These are phyloP conservation scores for Monarcha castaneiventris DNA, from an alignment of 2,113 vertebrate genomes.

Conservation along the genomic window DNA sequence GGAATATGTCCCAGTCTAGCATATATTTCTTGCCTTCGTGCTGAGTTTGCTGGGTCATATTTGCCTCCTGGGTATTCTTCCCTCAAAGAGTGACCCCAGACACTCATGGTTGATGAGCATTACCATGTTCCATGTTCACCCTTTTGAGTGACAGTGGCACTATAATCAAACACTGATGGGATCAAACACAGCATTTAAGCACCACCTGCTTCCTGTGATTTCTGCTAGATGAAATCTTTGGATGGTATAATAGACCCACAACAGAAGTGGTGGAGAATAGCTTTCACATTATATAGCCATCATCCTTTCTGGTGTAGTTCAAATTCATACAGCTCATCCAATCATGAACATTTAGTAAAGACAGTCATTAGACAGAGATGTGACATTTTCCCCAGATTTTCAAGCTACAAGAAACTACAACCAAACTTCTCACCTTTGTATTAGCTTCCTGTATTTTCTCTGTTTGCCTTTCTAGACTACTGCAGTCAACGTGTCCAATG, in stretches of 20 bases:
- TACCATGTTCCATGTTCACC: not conserved
- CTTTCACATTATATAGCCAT: not conserved
- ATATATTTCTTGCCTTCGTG: not conserved
- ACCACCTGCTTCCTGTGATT: not conserved
- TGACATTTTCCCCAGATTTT: not conserved
- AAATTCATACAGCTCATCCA: not conserved
- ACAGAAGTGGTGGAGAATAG: not conserved
- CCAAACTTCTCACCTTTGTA: not conserved
- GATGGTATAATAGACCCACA: not conserved
- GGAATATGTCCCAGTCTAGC: not conserved
- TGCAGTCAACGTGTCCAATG: slow-evolving; percentile 57
- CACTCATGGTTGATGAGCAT: accelerated
- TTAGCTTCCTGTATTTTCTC: not conserved
- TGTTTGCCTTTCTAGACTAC: slow-evolving; percentile 55
- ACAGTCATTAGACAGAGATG: not conserved
- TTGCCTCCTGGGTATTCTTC: not conserved
- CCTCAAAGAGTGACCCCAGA: not conserved
- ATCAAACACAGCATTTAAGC: not conserved
- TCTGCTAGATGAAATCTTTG: not conserved
- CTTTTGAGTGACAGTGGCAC: not conserved
- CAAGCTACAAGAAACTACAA: not conserved
- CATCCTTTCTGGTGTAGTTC: not conserved
- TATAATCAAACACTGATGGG: not conserved
- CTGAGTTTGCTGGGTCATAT: not conserved
- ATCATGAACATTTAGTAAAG: not conserved